These are phyloP conservation scores for Heliothis subflexa DNA, from an alignment of 1,140 invertebrate species.

Conservation along the genomic window DNA sequence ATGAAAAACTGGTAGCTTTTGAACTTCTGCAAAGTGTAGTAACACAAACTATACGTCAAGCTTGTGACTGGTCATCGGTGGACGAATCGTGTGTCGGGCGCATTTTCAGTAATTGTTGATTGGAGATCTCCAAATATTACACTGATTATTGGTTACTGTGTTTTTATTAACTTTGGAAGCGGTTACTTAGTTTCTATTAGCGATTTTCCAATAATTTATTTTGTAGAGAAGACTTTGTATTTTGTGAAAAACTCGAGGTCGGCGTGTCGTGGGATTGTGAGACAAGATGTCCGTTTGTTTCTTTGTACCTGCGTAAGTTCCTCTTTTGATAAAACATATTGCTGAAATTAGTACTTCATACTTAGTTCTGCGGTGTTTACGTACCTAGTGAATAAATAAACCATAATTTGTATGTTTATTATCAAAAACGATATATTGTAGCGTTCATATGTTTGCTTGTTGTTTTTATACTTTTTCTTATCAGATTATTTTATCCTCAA, in stretches of 20 bases:
- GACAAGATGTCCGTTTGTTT: constrained; percentile 85
- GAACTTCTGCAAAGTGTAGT: constrained; percentile 43
- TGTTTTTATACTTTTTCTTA: not conserved
- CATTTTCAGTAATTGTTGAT: constrained; percentile 86
- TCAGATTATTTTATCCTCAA: not conserved
- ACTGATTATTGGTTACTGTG: constrained; percentile 85
- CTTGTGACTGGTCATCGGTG: constrained; percentile 85
- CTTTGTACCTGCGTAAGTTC: constrained; percentile 84
- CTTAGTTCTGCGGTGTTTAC: not conserved
- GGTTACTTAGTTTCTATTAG: constrained; percentile 69
- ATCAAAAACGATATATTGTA: not conserved
- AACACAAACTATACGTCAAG: constrained; percentile 77
- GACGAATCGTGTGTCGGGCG: constrained; percentile 86
- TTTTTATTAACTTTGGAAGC: constrained; percentile 79
- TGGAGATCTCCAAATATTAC: constrained; percentile 85
- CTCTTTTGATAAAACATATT: constrained; percentile 40
- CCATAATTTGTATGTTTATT: not conserved
- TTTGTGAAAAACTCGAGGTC: constrained; percentile 56
- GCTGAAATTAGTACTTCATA: not conserved
- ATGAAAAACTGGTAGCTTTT: not conserved
- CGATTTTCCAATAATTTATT: constrained; percentile 58
- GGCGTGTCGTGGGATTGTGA: constrained; percentile 54
- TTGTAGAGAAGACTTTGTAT: constrained; percentile 47
- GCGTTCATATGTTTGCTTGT: not conserved
- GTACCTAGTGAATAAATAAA: not conserved